phyloP scores from a whole-genome alignment of 2,888 invertebrate genomes.

The Mongoloraphidia duomilia region DNA sequence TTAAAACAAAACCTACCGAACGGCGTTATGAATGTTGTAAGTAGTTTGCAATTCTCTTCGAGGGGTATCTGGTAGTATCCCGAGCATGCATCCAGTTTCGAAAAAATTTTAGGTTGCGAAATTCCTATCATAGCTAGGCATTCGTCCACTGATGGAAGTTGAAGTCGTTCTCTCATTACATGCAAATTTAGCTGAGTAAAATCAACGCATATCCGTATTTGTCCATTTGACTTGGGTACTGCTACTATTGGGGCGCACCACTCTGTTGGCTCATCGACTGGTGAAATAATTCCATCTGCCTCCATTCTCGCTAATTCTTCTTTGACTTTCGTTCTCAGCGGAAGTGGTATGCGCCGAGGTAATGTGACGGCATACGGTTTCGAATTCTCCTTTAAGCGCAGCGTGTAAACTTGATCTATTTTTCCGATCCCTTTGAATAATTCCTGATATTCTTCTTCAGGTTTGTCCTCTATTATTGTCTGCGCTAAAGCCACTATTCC shows the following conservation, averaged over 20 bases:
- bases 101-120: not conserved
- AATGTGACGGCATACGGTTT: not conserved
- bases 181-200: too few species aligned
- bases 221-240: conserved; percentile 6
- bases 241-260: conserved; percentile 11
- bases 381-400: not conserved
- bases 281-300: conserved; percentile 5
- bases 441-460: not conserved
- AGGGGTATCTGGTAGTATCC: conserved; percentile 1
- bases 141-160: not conserved
- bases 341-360: not conserved
- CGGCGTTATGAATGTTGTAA: conserved; percentile 1
- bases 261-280: conserved; percentile 8
- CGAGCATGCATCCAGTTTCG: not conserved
- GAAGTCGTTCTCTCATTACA: too few species aligned
- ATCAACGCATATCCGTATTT: too few species aligned
- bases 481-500: too few species aligned
- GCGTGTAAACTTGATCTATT: not conserved
- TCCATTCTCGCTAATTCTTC: not conserved
- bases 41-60: not conserved
- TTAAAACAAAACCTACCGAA: conserved; percentile 1
- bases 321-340: not conserved
- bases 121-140: not conserved
- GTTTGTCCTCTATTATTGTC: too few species aligned
- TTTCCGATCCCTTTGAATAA: not conserved